Evolutionary conservation across 2,888 invertebrate species (phyloP), one percentile per base, ranked within the genome.

Genomic region (Trissolcus brochymenae): DNA sequence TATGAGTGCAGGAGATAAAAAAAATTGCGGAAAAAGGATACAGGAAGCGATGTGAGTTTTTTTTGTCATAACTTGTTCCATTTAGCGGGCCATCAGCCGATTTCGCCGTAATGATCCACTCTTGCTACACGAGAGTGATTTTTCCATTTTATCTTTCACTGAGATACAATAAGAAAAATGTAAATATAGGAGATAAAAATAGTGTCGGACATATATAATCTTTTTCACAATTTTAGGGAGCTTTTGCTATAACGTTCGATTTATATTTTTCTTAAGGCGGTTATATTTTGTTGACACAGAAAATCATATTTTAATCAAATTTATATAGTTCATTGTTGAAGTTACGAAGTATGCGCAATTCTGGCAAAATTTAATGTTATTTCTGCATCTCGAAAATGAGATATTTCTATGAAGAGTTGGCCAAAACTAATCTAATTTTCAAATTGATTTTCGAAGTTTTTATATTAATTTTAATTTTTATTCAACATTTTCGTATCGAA

Each of bases 61-160:
- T 72, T 64, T 64, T 64, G 53, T 73, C 66, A 50, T 50, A 65
- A 59, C 59, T 65, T 41, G 60, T 60, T 50, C 19, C 61, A 55
- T 66, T 29, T 14, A 50, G 46, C 19, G 66, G 55, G 55, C 55
- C 49, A 59, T 9, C 54, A 49, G 65, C 65, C 64, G 66, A 60
- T 73, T 73, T 66, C 14, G 55, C 51, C 50, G 49, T 66, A 61
- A 65, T 55, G 73, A 73, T 66, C 60, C 40, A 66, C 60, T 66
- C 61, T 73, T 66, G 60, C 19, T 11, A 9, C 29, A 60, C 66
- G n/a, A 65, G 60, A 72, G 72, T 72, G 59, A 64, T 72, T 72
- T 55, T 72, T 49, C 54, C 51, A 72, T 72, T 72, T 14, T 46
- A 60, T 60, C 59, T 61, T 17, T 56, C 49, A 41, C 60, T 54